Conservation (phyloP, 2,888 invertebrate genomes). For the Morpho deidamia region DNA sequence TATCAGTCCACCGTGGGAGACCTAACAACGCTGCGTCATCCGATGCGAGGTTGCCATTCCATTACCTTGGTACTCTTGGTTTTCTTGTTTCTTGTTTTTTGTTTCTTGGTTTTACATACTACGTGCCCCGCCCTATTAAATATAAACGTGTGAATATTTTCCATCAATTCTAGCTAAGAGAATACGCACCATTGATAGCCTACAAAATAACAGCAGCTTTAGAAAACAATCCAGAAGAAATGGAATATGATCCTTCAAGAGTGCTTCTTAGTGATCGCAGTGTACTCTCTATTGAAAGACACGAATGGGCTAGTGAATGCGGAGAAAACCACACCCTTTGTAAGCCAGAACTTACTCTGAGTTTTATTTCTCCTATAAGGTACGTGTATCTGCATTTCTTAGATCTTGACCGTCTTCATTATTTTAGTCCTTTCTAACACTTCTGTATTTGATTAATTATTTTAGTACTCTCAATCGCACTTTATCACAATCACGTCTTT, state of each 20-base stretch:
- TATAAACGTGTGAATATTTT: neutral
- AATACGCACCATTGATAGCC: constrained; percentile 33
- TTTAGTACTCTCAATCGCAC: too few species aligned
- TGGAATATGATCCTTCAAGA: constrained; percentile 21
- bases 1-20: too few species aligned
- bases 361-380: constrained; percentile 14
- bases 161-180: constrained; percentile 21
- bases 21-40: too few species aligned
- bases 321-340: constrained; percentile 23
- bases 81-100: too few species aligned
- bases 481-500: too few species aligned
- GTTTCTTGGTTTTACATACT: too few species aligned
- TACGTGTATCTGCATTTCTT: constrained; percentile 1
- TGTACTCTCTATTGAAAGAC: constrained; percentile 5
- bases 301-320: constrained; percentile 36
- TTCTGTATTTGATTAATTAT: too few species aligned
- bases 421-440: too few species aligned
- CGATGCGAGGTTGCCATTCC: too few species aligned
- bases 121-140: neutral
- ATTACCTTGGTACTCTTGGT: too few species aligned
- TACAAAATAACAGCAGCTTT: constrained; percentile 32
- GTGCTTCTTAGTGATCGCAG: constrained; percentile 38
- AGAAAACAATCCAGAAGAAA: constrained; percentile 23
- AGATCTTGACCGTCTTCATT: neutral
- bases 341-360: constrained; percentile 28